Base-by-base conservation (phyloP, 2,888 invertebrate genomes). In the Drosophila robusta region DNA sequence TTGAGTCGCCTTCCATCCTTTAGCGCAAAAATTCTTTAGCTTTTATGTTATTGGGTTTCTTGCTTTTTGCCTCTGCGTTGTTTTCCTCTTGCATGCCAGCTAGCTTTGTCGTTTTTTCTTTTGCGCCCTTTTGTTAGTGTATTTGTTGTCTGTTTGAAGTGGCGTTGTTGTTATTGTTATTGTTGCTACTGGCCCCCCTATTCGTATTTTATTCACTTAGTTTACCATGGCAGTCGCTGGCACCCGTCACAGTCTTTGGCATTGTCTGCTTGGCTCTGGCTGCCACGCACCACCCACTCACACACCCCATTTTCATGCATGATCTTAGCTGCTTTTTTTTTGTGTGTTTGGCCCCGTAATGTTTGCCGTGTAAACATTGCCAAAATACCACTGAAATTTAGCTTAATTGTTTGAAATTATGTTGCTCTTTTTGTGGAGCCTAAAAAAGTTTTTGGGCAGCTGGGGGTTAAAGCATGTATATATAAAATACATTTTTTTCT, bases 31-130 rank as follows among this genome's bases (percentile, higher is more conserved):
- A 82, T 89, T 84, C 89, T 84, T 87, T 72, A 68, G 89, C 89
- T 87, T 89, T 89, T 87, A 85, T 89, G 87, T 84, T 89, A 89
- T 84, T 89, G 87, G 85, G 79, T 85, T 85, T 87, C 83, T 82
- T 74, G 72, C 79, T 56, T 70, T 71, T 56, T 74, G 74, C 60
- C 47, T 57, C 44, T 36, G 39, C 58, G 65, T 52, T 65, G 54
- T 44, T 44, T 47, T 49, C 49, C 42, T 56, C 42, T 57, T 38
- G 41, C 47, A 39, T 57, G 32, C 26, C 45, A 42, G 34, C 29
- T 58, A 46, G 47, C 51, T 58, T 56, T 22, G 67, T 52, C 49
- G 47, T 69, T 66, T 57, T 44, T 72, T 55, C 69, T 47, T 41
- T 36, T 62, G 39, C 52, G 45, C 50, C 70, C 45, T 50, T 56